phyloP scores from a whole-genome alignment of 2,797 vertebrate species.

The Antrozous pallidus region DNA sequence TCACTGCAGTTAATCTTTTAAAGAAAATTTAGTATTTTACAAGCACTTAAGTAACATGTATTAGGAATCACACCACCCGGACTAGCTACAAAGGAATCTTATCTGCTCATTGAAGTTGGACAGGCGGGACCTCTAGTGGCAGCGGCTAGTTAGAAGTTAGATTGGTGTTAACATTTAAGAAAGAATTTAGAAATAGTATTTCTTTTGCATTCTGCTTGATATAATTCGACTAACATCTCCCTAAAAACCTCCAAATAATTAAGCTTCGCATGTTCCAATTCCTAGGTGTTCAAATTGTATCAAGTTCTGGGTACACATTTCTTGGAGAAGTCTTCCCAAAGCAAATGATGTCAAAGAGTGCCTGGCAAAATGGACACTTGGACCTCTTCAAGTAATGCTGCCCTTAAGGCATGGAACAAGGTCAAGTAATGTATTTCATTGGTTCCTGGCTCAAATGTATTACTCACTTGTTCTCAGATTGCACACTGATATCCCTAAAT shows the following conservation, averaged over 20 bases:
- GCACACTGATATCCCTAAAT: not conserved
- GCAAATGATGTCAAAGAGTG: not conserved
- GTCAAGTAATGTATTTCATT: not conserved
- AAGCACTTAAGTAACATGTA: not conserved
- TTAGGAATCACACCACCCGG: not conserved
- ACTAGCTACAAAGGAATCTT: not conserved
- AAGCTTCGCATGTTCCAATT: not conserved
- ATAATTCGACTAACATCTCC: not conserved
- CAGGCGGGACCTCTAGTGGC: constrained; percentile 44
- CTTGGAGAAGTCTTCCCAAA: not conserved
- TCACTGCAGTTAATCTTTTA: not conserved
- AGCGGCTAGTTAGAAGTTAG: constrained; percentile 20
- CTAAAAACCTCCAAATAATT: not conserved
- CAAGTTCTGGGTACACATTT: not conserved
- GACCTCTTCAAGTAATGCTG: not conserved
- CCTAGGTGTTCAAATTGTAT: not conserved
- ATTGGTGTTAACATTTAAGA: not conserved
- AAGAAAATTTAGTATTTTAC: constrained; percentile 35
- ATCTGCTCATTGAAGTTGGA: not conserved
- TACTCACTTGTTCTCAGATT: not conserved
- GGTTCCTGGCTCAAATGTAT: not conserved
- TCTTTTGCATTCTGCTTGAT: constrained; percentile 1
- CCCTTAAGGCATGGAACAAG: not conserved
- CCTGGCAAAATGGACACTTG: not conserved
- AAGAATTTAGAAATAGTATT: not conserved